Evolutionary conservation across 2,888 invertebrate genomes (phyloP).

Genomic region (Brachyptera putata): DNA sequence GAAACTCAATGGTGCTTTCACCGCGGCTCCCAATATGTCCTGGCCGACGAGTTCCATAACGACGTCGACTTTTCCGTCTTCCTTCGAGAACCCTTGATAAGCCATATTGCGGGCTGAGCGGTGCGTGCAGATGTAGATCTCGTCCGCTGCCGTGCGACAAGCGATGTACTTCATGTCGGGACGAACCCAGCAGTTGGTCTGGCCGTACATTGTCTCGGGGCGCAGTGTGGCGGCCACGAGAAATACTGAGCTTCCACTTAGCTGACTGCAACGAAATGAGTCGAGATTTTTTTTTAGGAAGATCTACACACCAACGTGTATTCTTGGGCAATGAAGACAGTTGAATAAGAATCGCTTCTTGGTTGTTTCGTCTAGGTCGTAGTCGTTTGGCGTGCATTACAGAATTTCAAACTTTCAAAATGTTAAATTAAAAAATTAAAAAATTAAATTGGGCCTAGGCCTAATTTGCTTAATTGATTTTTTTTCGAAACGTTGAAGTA

Average conservation of each 20-base stretch:
- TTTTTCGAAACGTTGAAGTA: no score
- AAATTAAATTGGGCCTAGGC: no score
- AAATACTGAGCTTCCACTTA: constrained; percentile 59
- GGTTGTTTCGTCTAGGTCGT: no score
- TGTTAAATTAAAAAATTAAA: no score
- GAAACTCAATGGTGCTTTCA: constrained; percentile 81
- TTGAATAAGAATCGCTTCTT: no score
- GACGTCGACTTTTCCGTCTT: constrained; percentile 72
- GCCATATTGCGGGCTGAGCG: constrained; percentile 93
- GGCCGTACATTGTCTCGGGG: constrained; percentile 99
- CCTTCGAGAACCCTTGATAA: constrained; percentile 84
- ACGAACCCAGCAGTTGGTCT: constrained; percentile 97
- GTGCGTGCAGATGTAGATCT: constrained; percentile 82
- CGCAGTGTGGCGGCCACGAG: constrained; percentile 96
- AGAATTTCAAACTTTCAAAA: no score
- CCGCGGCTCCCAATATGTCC: constrained; percentile 76
- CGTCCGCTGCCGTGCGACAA: constrained; percentile 65
- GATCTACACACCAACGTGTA: no score
- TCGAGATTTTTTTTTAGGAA: no score
- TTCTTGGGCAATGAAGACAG: no score
- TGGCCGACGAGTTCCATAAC: constrained; percentile 65
- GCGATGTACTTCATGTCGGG: constrained; percentile 94
- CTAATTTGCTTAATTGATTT: no score
- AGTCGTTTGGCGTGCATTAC: no score
- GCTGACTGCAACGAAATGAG: constrained; percentile 45